A percentile compares a stretch with the other conserved stretches of the same genome.
These are phyloP conservation scores for Mobula hypostoma DNA, from an alignment of 2,113 vertebrate genomes.

Conservation along the genomic window DNA sequence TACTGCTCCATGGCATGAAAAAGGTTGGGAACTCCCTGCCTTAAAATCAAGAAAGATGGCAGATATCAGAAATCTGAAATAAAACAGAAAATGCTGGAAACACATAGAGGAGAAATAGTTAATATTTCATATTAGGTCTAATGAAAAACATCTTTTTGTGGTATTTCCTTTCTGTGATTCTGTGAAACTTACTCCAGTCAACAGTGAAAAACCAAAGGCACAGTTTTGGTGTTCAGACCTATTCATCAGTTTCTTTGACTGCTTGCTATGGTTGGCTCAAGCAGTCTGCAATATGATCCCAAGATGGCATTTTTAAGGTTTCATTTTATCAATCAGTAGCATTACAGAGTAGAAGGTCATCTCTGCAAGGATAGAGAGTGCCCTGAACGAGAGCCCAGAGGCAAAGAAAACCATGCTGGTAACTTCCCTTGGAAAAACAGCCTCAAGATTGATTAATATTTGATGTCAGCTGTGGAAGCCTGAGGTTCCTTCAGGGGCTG, in stretches of 20 bases:
- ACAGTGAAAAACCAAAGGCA: not conserved
- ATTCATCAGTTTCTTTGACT: not conserved
- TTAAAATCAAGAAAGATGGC: too few species aligned
- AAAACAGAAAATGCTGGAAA: too few species aligned
- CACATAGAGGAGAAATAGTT: too few species aligned
- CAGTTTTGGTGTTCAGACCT: not conserved
- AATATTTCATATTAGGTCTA: too few species aligned
- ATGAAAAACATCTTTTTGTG: too few species aligned
- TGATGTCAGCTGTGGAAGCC: not conserved
- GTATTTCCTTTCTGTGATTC: too few species aligned
- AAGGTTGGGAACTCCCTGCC: too few species aligned
- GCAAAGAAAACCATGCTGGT: not conserved
- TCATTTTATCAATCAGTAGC: not conserved
- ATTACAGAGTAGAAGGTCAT: not conserved
- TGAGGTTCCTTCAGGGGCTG: not conserved
- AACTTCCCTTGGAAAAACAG: too few species aligned
- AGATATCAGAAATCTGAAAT: too few species aligned
- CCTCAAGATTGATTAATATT: not conserved
- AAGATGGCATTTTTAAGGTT: not conserved
- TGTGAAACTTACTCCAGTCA: not conserved
- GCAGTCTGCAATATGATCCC: not conserved
- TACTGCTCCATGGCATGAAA: too few species aligned
- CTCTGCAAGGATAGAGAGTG: not conserved
- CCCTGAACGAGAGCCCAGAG: not conserved
- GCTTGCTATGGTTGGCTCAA: not conserved